A percentile compares a stretch with the other conserved stretches of the same genome.
phyloP scores from a whole-genome alignment of 2,888 invertebrate species.

The Drosophila kuntzei region DNA sequence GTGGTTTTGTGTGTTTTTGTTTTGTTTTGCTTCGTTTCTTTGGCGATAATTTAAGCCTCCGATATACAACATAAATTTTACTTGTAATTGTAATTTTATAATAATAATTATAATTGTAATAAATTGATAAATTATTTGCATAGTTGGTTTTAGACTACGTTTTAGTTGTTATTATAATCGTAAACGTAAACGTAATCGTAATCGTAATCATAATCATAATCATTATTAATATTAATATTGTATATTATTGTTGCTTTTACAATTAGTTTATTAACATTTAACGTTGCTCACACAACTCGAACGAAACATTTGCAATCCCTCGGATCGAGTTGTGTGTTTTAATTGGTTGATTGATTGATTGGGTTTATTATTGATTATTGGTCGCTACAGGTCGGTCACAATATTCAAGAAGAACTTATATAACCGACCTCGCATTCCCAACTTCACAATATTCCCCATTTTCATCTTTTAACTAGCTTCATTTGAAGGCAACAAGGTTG shows the following conservation, averaged over 20 bases:
- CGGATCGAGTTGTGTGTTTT: slow-evolving; percentile 31
- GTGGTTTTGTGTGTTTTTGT: slow-evolving; percentile 42
- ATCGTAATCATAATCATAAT: slow-evolving; percentile 25
- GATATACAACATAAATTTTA: slow-evolving; percentile 82
- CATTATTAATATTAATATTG: slow-evolving; percentile 35
- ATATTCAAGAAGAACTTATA: not conserved
- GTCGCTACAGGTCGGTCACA: not conserved
- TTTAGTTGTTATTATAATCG: slow-evolving; percentile 42
- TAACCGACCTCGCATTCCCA: not conserved
- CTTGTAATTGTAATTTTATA: slow-evolving; percentile 47
- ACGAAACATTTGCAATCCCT: slow-evolving; percentile 60
- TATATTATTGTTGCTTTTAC: slow-evolving; percentile 33
- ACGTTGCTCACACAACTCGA: slow-evolving; percentile 26
- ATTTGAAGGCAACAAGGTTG: slow-evolving; percentile 85
- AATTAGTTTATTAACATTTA: slow-evolving; percentile 56
- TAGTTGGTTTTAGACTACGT: slow-evolving; percentile 51
- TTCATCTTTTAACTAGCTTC: slow-evolving; percentile 81
- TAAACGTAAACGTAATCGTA: slow-evolving; percentile 3
- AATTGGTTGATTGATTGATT: slow-evolving; percentile 30
- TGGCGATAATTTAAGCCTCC: slow-evolving; percentile 85
- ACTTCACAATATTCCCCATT: slow-evolving; percentile 5
- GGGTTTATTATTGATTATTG: slow-evolving; percentile 13
- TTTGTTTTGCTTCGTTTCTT: slow-evolving; percentile 79
- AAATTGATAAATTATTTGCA: slow-evolving; percentile 70
- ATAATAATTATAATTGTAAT: slow-evolving; percentile 41